phyloP scores from a whole-genome alignment of 1,140 invertebrate species.

The Drosophila azteca region DNA sequence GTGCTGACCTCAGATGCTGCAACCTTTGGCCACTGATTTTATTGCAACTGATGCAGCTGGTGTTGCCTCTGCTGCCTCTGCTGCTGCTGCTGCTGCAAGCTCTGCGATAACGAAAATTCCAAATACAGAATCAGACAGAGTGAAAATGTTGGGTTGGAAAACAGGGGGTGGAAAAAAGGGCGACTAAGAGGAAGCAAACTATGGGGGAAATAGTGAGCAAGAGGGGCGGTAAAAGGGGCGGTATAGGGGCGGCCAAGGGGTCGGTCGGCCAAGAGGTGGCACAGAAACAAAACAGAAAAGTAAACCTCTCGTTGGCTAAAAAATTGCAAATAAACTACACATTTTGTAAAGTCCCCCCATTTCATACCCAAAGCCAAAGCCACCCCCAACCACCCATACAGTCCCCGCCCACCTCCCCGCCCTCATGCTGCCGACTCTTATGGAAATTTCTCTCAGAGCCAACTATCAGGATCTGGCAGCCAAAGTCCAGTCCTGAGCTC shows the following conservation, averaged over 20 bases:
- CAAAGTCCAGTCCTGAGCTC: conserved; percentile 47
- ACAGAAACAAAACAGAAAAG: conserved; percentile 63
- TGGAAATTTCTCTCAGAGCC: conserved; percentile 63
- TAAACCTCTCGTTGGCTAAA: conserved; percentile 75
- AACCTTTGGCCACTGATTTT: conserved; percentile 81
- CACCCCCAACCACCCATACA: background rate
- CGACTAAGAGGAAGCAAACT: conserved; percentile 5
- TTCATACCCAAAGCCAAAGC: background rate
- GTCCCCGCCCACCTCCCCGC: background rate
- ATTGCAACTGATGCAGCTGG: conserved; percentile 75
- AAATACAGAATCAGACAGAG: conserved; percentile 46
- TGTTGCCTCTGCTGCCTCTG: conserved; percentile 60
- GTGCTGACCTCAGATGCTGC: conserved; percentile 75
- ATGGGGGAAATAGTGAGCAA: too few relatives aligned
- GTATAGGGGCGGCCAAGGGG: too few relatives aligned
- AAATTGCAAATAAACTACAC: conserved; percentile 80
- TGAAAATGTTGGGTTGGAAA: background rate
- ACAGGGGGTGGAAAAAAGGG: background rate
- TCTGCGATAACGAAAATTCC: conserved; percentile 77
- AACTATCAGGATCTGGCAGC: conserved; percentile 70
- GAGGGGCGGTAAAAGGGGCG: too few relatives aligned
- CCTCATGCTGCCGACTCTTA: conserved; percentile 14
- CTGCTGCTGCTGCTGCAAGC: conserved; percentile 69
- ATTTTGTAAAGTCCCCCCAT: conserved; percentile 57
- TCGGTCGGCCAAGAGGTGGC: too few relatives aligned